Evolutionary conservation across 1,140 invertebrate genomes (phyloP).

Genomic region (Camponotus vicinus): DNA sequence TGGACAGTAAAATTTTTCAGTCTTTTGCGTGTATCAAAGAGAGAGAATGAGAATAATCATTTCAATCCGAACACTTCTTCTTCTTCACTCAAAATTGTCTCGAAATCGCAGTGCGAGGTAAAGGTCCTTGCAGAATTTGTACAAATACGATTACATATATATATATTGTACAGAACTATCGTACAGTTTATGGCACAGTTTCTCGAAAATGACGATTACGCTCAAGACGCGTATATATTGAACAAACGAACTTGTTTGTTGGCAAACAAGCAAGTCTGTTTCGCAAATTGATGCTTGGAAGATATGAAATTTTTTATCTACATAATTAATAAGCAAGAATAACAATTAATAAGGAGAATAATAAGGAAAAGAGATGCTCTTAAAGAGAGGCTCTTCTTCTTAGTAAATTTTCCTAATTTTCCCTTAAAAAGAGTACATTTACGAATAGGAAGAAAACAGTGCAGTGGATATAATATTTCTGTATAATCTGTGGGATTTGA

Average conservation of each 20-base stretch:
- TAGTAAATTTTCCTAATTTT: too few species aligned
- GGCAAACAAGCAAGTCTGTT: not conserved
- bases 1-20: conserved; percentile 80
- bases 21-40: conserved; percentile 80
- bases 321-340: too few species aligned
- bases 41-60: conserved; percentile 69
- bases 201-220: conserved; percentile 37
- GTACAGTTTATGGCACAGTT: conserved; percentile 46
- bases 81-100: conserved; percentile 68
- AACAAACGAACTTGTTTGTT: not conserved
- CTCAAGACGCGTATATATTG: not conserved
- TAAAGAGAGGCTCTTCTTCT: too few species aligned
- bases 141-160: conserved; percentile 44
- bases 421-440: too few species aligned
- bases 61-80: conserved; percentile 65
- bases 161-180: conserved; percentile 46
- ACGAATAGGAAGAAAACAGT: too few species aligned
- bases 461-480: too few species aligned
- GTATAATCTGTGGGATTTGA: too few species aligned
- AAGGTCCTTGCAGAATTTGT: conserved; percentile 65
- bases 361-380: too few species aligned
- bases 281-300: conserved; percentile 14
- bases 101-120: conserved; percentile 75
- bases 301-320: not conserved
- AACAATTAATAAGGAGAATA: too few species aligned